Base-by-base conservation (phyloP, 2,888 invertebrate genomes). In the Philonicus albiceps region DNA sequence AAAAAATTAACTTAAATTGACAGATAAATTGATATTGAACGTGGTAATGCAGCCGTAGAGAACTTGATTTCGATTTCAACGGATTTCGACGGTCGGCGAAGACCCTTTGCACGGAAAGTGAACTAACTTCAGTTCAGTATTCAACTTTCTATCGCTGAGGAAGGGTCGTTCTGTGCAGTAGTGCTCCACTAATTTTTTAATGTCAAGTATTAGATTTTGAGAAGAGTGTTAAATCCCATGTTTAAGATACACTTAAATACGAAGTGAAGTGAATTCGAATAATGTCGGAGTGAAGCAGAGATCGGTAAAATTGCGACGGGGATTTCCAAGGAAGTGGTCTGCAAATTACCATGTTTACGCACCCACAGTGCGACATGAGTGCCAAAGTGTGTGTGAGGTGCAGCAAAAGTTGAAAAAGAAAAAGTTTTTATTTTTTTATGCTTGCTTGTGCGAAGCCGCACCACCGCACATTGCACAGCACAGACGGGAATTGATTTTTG, bases 381-480 rank as follows among this genome's bases (percentile, higher is more conserved):
- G 83, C 64, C 19, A 73, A 19, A 43, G 84, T 84, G 73, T 84
- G 72, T 84, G 84, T 84, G 43, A 84, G 73, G 84, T 84, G 84
- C 84, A 84, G 84, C 84, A 84, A 84, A 73, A 73, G 27, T 49
- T 43, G 53, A 53, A 64, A 83, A 81, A 34, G 37, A 81, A 83
- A 83, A 64, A 5, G 7, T 83, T 64, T 8, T 64, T 53, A 19
- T 53, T 53, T 64, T 64, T 64, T 64, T 83, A 43, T 43, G 34
- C 27, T 73, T 27, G 37, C 40, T 84, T 73, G 72, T 84, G 84
- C 73, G 22, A 64, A 64, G 64, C 22, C 64, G 64, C 64, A 64
- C 64, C 43, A 73, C 84, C 43, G 40, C 72, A 84, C 73, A 84
- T 37, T 22, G 40, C 11, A 43, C 40, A 43, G 40, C 40, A 43